A percentile compares a stretch with the other conserved stretches of the same genome.
phyloP scores from a whole-genome alignment of 2,888 invertebrate species.

The Busseola fusca region DNA sequence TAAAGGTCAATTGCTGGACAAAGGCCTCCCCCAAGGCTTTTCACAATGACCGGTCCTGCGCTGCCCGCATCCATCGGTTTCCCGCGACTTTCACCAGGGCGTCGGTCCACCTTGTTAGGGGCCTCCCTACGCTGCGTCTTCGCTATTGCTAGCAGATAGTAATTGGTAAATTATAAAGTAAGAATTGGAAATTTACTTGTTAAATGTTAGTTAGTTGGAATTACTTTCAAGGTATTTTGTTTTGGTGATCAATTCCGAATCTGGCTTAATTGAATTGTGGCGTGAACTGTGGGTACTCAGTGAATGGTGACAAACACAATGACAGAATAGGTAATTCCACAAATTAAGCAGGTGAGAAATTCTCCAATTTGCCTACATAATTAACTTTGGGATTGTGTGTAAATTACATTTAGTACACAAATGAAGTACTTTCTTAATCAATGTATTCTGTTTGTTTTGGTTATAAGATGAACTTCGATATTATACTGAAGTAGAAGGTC shows the following conservation, averaged over 20 bases:
- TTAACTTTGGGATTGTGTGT: conserved; percentile 38
- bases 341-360: conserved; percentile 39
- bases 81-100: no score
- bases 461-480: background rate
- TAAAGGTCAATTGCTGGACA: no score
- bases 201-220: no score
- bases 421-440: conserved; percentile 4
- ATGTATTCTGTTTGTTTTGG: background rate
- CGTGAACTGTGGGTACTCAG: conserved; percentile 18
- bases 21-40: no score
- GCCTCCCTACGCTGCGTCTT: no score
- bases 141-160: background rate
- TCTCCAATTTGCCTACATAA: conserved; percentile 31
- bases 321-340: conserved; percentile 36
- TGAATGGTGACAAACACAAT: conserved; percentile 33
- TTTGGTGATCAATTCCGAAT: conserved; percentile 22
- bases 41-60: no score
- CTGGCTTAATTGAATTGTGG: conserved; percentile 15
- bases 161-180: background rate
- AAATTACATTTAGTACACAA: conserved; percentile 18
- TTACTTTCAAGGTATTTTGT: conserved; percentile 16
- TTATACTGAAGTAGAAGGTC: no score
- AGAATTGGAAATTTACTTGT: conserved; percentile 5
- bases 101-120: no score
- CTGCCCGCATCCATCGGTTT: no score